Evolutionary conservation across 2,797 vertebrate genomes (phyloP).

Genomic region (Podarcis lilfordi): DNA sequence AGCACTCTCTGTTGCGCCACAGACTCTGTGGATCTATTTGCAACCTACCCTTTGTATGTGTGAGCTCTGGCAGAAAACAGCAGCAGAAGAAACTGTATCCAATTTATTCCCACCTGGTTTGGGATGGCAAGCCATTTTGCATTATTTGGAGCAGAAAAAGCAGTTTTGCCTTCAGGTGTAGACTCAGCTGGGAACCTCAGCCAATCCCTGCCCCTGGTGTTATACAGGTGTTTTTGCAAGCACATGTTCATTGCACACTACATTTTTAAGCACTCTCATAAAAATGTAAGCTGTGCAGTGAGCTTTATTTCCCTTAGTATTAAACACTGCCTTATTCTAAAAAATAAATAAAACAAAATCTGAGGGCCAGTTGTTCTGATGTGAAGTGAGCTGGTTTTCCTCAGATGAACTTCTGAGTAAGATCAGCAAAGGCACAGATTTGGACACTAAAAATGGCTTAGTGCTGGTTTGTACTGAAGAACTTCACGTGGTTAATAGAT

Average conservation of each 20-base stretch:
- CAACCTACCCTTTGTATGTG: not conserved
- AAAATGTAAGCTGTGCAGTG: not conserved
- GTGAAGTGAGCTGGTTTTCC: not conserved
- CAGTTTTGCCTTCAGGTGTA: not conserved
- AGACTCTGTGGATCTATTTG: not conserved
- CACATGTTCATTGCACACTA: not conserved
- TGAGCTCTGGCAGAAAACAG: not conserved
- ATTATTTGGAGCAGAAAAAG: not conserved
- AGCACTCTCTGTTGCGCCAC: not conserved
- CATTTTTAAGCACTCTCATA: not conserved
- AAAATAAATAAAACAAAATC: not conserved
- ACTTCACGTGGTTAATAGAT: not conserved
- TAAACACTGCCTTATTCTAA: not conserved
- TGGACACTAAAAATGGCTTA: not conserved
- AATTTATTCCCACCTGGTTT: not conserved
- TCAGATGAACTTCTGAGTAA: conserved; percentile 5
- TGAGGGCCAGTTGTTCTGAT: not conserved
- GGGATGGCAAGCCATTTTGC: not conserved
- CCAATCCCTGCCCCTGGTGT: not conserved
- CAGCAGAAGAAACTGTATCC: not conserved
- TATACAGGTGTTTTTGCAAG: not conserved
- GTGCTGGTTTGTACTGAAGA: not conserved
- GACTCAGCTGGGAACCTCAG: not conserved
- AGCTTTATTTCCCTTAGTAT: not conserved
- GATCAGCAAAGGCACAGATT: not conserved